These are phyloP conservation scores for Mormyrops attenuatus DNA, from an alignment of 2,797 vertebrate genomes.

Conservation along the genomic window DNA sequence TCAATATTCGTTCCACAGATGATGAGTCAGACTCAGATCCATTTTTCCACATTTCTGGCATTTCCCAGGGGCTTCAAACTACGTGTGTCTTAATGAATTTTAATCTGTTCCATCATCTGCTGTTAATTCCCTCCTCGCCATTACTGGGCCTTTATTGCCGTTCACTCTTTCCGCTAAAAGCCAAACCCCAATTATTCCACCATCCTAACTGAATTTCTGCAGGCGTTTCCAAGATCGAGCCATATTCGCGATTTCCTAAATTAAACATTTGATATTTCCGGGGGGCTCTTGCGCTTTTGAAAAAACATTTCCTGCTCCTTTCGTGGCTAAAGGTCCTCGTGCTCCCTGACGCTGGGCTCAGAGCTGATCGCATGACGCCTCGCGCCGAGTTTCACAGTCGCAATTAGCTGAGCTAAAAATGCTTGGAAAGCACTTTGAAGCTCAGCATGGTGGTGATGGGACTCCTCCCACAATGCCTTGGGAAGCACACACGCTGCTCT, in stretches of 20 bases:
- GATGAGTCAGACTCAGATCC: not conserved
- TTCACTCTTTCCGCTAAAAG: slow-evolving; percentile 27
- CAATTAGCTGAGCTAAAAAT: slow-evolving; percentile 50
- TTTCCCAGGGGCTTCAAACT: not conserved
- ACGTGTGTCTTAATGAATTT: not conserved
- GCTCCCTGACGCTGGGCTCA: slow-evolving; percentile 20
- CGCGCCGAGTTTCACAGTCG: slow-evolving; percentile 38
- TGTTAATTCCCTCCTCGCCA: slow-evolving; percentile 8
- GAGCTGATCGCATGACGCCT: slow-evolving; percentile 33
- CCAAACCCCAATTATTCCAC: slow-evolving; percentile 39
- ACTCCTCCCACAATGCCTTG: slow-evolving; percentile 53
- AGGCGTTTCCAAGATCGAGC: slow-evolving; percentile 30
- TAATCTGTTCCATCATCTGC: not conserved
- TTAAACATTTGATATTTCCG: slow-evolving; percentile 30
- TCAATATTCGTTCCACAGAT: not conserved
- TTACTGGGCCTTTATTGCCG: slow-evolving; percentile 6
- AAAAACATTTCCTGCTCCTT: slow-evolving; percentile 29
- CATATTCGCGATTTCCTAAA: slow-evolving; percentile 40
- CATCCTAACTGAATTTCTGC: slow-evolving; percentile 31
- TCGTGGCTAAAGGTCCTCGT: not conserved
- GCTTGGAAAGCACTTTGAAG: slow-evolving; percentile 60
- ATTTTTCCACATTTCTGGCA: not conserved
- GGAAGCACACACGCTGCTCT: slow-evolving; percentile 45
- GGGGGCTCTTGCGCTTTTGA: not conserved
- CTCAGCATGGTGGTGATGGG: slow-evolving; percentile 42